A percentile compares a stretch with the other conserved stretches of the same genome.
Evolutionary conservation across 2,888 invertebrate genomes (phyloP).

Genomic region (Metellina segmentata): DNA sequence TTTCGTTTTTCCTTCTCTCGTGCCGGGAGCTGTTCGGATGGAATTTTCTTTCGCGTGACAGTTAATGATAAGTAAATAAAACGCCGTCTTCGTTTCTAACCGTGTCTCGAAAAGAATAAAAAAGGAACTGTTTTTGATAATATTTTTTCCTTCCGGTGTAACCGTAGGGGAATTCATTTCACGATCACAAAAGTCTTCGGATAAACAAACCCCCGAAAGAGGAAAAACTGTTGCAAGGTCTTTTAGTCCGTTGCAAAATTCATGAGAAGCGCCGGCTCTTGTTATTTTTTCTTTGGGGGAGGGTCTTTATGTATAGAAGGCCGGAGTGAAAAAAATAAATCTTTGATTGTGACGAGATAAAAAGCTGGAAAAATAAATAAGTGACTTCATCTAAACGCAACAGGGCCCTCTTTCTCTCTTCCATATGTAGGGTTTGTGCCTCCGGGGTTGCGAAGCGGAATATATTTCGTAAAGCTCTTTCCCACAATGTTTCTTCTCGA

Average conservation of each 20-base stretch:
- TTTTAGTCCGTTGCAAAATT: constrained; percentile 65
- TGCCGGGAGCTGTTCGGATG: too few relatives aligned
- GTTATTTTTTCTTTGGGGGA: constrained; percentile 34
- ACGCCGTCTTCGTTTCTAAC: too few relatives aligned
- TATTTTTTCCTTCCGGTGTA: constrained; percentile 22
- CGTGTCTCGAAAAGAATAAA: too few relatives aligned
- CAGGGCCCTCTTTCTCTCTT: constrained; percentile 21
- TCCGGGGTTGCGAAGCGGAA: constrained; percentile 37
- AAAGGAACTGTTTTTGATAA: neutral
- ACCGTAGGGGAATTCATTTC: constrained; percentile 46
- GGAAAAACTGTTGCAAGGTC: constrained; percentile 49
- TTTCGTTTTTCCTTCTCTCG: too few relatives aligned
- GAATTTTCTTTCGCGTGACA: too few relatives aligned
- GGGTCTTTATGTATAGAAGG: neutral
- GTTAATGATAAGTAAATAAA: too few relatives aligned
- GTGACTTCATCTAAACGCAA: constrained; percentile 31
- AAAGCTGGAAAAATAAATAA: constrained; percentile 40
- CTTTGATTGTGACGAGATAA: constrained; percentile 57
- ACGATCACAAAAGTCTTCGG: constrained; percentile 26
- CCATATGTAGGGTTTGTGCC: constrained; percentile 45
- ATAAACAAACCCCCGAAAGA: constrained; percentile 36
- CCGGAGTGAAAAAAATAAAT: neutral
- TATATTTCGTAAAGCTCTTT: constrained; percentile 24
- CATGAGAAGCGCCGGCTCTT: constrained; percentile 33
- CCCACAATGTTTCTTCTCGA: constrained; percentile 54